Base-by-base conservation (phyloP, 2,888 invertebrate species). In the Elaeidobius kamerunicus region DNA sequence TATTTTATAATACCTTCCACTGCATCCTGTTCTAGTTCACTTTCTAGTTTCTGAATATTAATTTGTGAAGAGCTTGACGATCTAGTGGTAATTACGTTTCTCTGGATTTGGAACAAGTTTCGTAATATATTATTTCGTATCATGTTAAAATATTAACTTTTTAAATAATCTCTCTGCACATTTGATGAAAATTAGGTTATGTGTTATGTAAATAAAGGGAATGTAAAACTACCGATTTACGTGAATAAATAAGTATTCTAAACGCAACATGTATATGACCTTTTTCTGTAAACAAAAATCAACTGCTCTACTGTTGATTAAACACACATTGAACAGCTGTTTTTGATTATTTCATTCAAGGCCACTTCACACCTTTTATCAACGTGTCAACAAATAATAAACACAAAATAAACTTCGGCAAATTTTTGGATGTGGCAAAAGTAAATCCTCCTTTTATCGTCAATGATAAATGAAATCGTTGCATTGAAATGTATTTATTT, bases 11-110 rank as follows among this genome's bases (percentile, higher is more conserved):
- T 36, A 36, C 36, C 16, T 36, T 30, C 11, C 3, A 12, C 14
- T 47, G n/a, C 17, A n/a, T n/a, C n/a, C n/a, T 2, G 30, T 28
- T 44, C 28, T 42, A 28, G 43, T 5, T 43, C 32, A 43, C 43
- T 27, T 59, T 69, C 70, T 20, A 70, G 55, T 58, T 67, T 66
- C 59, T 67, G 63, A 28, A 71, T 63, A 42, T 45, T 46, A 5
- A 48, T 20, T 39, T 51, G 43, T 20, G 65, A 52, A 43, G 60
- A 60, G 40, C 58, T 59, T 43, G 45, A n/a, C n/a, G n/a, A 57
- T 46, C 63, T 61, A 27, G 47, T 17, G 30, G 49, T 50, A 34
- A 60, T 30, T 39, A 57, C 43, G 42, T 43, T 43, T 30, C 54
- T 51, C 18, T 61, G 59, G 20, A 59, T 38, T 36, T 52, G 47